phyloP scores from a whole-genome alignment of 92 coral and sea anemone genomes.

The Phenganax subtilis region DNA sequence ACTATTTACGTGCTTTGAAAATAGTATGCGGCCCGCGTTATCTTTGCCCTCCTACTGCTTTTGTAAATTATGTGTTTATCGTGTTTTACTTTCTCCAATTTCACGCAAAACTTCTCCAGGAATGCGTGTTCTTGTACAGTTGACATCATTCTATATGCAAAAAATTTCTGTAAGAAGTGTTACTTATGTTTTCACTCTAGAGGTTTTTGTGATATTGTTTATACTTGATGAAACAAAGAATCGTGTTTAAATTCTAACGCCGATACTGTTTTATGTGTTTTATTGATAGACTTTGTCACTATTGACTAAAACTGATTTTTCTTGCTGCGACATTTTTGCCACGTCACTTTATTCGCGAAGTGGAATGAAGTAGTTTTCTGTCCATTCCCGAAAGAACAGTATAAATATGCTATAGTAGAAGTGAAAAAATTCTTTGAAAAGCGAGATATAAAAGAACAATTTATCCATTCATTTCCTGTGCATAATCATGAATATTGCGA shows the following conservation, averaged over 20 bases:
- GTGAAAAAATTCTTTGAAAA: neutral
- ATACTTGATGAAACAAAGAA: constrained; percentile 1
- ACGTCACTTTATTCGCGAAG: neutral
- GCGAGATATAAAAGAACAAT: neutral
- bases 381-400: neutral
- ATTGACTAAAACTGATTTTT: neutral
- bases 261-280: neutral
- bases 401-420: neutral
- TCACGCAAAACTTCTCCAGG: neutral
- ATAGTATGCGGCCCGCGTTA: neutral
- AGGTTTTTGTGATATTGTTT: neutral
- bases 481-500: neutral
- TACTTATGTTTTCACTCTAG: neutral
- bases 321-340: neutral
- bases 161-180: neutral
- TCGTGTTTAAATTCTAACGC: neutral
- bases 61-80: neutral
- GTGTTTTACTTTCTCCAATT: neutral
- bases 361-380: neutral
- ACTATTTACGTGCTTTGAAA: constrained; percentile 17
- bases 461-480: constrained; percentile 28
- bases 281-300: neutral
- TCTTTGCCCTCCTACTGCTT: constrained; percentile 5
- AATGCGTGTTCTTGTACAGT: neutral
- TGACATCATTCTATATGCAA: neutral